These are phyloP conservation scores for Parelbella ahira DNA, from an alignment of 2,888 invertebrate species.

Conservation along the genomic window DNA sequence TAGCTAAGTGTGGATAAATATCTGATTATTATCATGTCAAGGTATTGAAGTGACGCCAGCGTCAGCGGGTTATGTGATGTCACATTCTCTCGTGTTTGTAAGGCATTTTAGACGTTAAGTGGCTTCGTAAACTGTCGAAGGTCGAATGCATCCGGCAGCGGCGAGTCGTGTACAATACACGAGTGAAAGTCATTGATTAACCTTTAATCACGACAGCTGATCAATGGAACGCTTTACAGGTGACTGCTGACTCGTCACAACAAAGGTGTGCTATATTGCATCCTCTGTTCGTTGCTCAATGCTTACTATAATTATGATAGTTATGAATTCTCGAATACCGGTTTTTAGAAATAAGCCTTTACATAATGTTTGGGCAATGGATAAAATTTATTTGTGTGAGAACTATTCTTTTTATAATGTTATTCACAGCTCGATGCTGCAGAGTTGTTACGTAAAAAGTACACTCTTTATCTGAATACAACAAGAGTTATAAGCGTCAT, in stretches of 20 bases:
- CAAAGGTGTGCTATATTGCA: conserved; percentile 5
- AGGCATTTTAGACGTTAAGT: conserved; percentile 63
- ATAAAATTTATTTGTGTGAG: too few relatives aligned
- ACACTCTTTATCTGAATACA: too few relatives aligned
- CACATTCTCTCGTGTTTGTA: conserved; percentile 52
- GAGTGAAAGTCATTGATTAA: conserved; percentile 49
- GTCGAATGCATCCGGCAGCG: conserved; percentile 61
- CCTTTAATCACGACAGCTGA: conserved; percentile 43
- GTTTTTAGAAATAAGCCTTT: conserved; percentile 3
- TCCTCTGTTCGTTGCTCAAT: conserved; percentile 4
- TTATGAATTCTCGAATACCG: conserved; percentile 3
- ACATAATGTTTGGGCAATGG: conserved; percentile 9
- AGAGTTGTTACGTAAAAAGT: background rate
- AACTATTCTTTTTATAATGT: too few relatives aligned
- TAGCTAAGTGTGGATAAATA: conserved; percentile 20
- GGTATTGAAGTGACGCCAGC: conserved; percentile 67
- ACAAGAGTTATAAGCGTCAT: too few relatives aligned
- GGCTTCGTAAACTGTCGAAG: conserved; percentile 57
- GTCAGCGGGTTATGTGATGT: conserved; percentile 70
- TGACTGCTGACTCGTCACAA: background rate
- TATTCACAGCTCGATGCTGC: too few relatives aligned
- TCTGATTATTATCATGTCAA: conserved; percentile 48
- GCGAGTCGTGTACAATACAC: conserved; percentile 22
- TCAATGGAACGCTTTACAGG: conserved; percentile 23
- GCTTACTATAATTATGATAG: background rate